These are phyloP conservation scores for Leguminivora glycinivorella DNA, from an alignment of 1,140 invertebrate species.

Conservation along the genomic window DNA sequence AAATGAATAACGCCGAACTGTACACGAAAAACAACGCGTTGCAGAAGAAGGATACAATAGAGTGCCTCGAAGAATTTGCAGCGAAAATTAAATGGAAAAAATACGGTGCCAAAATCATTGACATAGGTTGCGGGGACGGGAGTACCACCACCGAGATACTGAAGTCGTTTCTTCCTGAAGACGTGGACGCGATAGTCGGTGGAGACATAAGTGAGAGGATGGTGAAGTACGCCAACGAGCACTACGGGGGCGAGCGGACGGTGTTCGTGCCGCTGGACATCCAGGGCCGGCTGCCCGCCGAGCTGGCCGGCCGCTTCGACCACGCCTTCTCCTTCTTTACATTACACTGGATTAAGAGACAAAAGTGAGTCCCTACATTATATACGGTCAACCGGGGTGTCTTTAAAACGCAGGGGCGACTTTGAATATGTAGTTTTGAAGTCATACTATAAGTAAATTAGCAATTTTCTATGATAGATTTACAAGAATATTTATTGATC, in stretches of 20 bases:
- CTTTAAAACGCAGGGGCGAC: too few relatives aligned
- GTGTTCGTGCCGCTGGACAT: conserved; percentile 85
- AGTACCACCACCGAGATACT: conserved; percentile 85
- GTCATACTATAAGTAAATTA: too few relatives aligned
- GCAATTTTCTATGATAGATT: too few relatives aligned
- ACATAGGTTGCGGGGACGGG: conserved; percentile 90
- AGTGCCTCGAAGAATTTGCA: conserved; percentile 83
- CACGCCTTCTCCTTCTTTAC: conserved; percentile 91
- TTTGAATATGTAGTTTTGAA: too few relatives aligned
- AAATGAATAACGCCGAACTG: conserved; percentile 82
- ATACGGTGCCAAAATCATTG: conserved; percentile 81
- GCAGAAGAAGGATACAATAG: conserved; percentile 83
- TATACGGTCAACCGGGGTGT: too few relatives aligned
- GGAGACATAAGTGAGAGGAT: conserved; percentile 86
- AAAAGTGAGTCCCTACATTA: conserved; percentile 80
- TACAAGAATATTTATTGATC: too few relatives aligned
- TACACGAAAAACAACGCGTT: conserved; percentile 83
- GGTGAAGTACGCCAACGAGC: conserved; percentile 83
- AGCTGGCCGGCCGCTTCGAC: conserved; percentile 80
- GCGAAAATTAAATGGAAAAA: conserved; percentile 80
- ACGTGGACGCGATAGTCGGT: conserved; percentile 78
- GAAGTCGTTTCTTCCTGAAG: conserved; percentile 81
- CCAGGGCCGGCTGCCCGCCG: conserved; percentile 73
- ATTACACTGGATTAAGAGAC: conserved; percentile 89
- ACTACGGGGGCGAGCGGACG: conserved; percentile 73